These are phyloP conservation scores for Calidris pugnax DNA, from an alignment of 2,113 vertebrate genomes.

Conservation along the genomic window DNA sequence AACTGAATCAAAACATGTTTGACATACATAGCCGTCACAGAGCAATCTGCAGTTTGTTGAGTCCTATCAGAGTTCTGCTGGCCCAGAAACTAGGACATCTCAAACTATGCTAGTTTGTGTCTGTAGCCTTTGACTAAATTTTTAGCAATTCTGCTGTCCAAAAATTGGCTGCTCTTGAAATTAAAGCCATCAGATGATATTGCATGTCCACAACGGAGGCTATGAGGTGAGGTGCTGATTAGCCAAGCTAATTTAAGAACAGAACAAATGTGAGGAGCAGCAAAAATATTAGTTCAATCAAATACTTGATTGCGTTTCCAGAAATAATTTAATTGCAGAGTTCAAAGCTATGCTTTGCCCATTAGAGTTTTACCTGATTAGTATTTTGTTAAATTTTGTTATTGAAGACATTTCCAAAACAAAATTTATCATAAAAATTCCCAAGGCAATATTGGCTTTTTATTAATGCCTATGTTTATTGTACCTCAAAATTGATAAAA, in stretches of 20 bases:
- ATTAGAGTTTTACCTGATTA: background rate
- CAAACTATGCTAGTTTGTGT: background rate
- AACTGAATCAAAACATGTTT: background rate
- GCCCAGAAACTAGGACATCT: background rate
- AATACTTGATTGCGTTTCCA: background rate
- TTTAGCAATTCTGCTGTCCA: background rate
- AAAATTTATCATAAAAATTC: background rate
- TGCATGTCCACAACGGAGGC: background rate
- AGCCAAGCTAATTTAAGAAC: conserved; percentile 24
- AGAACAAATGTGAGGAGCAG: background rate
- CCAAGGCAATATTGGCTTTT: background rate
- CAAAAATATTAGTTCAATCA: background rate
- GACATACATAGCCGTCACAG: background rate
- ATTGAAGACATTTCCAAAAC: background rate
- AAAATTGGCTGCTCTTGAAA: conserved; percentile 11
- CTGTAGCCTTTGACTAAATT: conserved; percentile 19
- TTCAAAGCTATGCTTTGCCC: background rate
- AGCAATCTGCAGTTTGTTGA: background rate
- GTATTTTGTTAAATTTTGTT: background rate
- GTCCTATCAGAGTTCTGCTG: background rate
- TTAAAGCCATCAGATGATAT: background rate
- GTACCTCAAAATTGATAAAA: background rate
- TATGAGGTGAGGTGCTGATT: conserved; percentile 2
- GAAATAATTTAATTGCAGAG: conserved; percentile 8
- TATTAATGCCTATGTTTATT: background rate